A percentile compares a stretch with the other conserved stretches of the same genome.
Evolutionary conservation across 2,113 vertebrate genomes (phyloP).

Genomic region (Mirounga angustirostris): DNA sequence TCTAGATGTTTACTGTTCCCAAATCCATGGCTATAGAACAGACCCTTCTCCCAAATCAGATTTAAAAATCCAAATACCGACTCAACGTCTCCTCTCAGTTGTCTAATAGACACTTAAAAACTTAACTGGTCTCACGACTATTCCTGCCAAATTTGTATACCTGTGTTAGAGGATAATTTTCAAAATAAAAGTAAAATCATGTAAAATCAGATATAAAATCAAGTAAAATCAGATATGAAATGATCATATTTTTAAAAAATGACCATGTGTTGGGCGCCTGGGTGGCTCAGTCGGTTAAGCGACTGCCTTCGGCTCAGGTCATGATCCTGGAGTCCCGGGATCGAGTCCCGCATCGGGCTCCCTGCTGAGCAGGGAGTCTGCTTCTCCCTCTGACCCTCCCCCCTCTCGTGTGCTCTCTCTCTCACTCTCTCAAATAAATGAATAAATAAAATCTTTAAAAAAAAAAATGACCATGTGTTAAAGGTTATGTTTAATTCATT

Average conservation of each 20-base stretch:
- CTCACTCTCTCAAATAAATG: too few relatives aligned
- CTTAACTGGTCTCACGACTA: background rate
- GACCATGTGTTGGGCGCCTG: background rate
- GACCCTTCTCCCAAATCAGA: background rate
- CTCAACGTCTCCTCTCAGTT: background rate
- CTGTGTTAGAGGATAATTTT: background rate
- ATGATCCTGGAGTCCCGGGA: too few relatives aligned
- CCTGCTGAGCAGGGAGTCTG: too few relatives aligned
- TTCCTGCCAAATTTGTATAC: background rate
- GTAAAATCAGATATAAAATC: too few relatives aligned
- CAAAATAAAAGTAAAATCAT: constrained; percentile 8
- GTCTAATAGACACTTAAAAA: background rate
- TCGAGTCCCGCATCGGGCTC: too few relatives aligned
- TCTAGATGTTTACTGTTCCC: background rate
- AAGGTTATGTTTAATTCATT: background rate
- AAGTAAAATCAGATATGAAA: background rate
- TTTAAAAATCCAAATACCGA: background rate
- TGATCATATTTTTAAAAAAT: background rate
- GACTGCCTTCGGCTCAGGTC: too few relatives aligned
- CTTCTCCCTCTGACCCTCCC: too few relatives aligned
- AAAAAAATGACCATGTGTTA: background rate
- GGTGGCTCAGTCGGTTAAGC: too few relatives aligned
- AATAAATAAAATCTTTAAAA: too few relatives aligned
- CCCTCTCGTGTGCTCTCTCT: too few relatives aligned
- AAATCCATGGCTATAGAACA: background rate